Base-by-base conservation (phyloP, 2,113 vertebrate species). In the Brachypteracias leptosomus region DNA sequence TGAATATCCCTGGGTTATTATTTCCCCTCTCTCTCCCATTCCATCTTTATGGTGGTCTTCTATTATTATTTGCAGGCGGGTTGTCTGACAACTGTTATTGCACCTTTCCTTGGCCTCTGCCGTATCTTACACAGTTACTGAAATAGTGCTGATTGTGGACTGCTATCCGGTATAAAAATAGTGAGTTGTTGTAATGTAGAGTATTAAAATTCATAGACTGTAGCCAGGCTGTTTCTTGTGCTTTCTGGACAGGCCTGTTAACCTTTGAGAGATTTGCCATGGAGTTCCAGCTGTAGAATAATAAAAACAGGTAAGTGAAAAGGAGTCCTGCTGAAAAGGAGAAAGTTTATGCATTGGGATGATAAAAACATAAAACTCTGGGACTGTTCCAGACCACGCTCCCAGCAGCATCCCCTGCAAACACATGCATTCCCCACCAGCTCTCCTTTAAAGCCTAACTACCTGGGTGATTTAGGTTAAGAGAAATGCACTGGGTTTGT, bases 161-260 rank as follows among this genome's bases (percentile, higher is more conserved):
- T 86, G 95, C 74, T 95, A 46, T 87, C 77, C 2, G 14, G 67
- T 66, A 61, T 97, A 97, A 97, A 97, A 97, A 96, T 97, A 97
- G 86, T 83, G 57, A 13, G 31, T 93, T 96, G 62, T 96, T 95
- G 75, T 96, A 95, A 96, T 85, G 88, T 80, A 71, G 79, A 78
- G 86, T 82, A 92, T 97, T 96, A 96, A 97, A 97, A 97, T 98
- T 96, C 96, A 95, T 83, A 26, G 89, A 35, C 85, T 91, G 89
- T 66, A 91, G 88, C 77, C n/a, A 2, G 54, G 73, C 75, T 95
- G 67, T 83, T 81, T 36, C 65, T 72, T 95, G 59, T 38, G 42
- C 88, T 97, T 86, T 97, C 77, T 81, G 96, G 93, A 77, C 72
- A 87, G 90, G 83, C 85, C 94, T 94, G 62, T 96, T 97, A 97